Evolutionary conservation across 2,797 vertebrate genomes (phyloP), one percentile per base, ranked within the genome.

Genomic region (Sibirionetta formosa): DNA sequence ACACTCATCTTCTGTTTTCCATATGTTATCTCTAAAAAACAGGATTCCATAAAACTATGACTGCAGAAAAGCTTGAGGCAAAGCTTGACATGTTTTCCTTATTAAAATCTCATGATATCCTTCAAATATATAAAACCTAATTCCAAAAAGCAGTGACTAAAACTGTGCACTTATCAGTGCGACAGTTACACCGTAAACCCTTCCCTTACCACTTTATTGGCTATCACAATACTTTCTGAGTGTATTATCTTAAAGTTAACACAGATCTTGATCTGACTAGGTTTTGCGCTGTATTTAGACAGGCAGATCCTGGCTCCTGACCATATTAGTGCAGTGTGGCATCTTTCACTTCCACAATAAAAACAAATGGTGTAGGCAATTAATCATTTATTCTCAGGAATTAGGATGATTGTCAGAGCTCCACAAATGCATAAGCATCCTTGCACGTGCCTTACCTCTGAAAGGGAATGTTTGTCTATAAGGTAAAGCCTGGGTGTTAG

Each of bases 11-110:
- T 85, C 70, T 94, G 63, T 91, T 94, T 94, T 94, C 72, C 72
- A 35, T 93, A 88, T 87, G 63, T 88, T 96, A 93, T 94, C 82
- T 92, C 57, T 82, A 66, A 88, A 91, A 81, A 61, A 9, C 40
- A 91, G 51, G 35, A 85, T 84, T 91, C 64, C 54, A 88, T 64
- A 91, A 90, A 96, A 64, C 42, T 58, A 60, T 6, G 2, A 63
- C 90, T 46, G 48, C 44, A 86, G 61, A 72, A 94, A 96, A 92
- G 60, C 84, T 92, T 63, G 46, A 93, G 64, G 57, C 60, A 92
- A 80, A 81, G 48, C 87, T 91, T 91, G 76, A 75, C 82, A 89
- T 51, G 24, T 78, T 96, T 94, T 87, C 75, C 33, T 50, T 82
- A 92, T 88, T 92, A 91, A 91, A 94, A 79, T 48, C 33, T 57